Evolutionary conservation across 2,113 vertebrate genomes (phyloP).

Genomic region (Poecile atricapillus): DNA sequence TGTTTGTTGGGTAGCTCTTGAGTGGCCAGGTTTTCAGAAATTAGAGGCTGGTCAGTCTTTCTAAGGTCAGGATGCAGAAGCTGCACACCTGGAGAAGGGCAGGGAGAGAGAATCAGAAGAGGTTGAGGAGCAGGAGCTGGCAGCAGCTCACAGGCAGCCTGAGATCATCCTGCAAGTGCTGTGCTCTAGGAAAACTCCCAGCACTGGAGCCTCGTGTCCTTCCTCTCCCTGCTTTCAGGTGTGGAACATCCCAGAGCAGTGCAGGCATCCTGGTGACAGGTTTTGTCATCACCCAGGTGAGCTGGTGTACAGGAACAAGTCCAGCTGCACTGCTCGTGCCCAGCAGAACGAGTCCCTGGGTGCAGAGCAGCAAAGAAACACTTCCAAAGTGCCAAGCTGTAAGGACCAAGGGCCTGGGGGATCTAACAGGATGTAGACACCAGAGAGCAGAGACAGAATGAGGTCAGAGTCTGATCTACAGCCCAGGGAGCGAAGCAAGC

Average conservation of each 20-base stretch:
- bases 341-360: rapidly evolving
- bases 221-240: not conserved
- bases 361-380: not conserved
- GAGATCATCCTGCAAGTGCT: rapidly evolving
- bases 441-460: constrained; percentile 6
- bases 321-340: not conserved
- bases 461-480: not conserved
- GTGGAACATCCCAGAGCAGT: not conserved
- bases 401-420: not conserved
- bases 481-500: not conserved
- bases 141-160: not conserved
- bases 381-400: not conserved
- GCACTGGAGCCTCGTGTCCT: not conserved
- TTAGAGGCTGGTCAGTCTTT: not conserved
- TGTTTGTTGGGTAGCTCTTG: not conserved
- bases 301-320: not conserved
- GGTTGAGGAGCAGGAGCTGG: rapidly evolving
- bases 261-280: not conserved
- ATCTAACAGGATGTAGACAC: not conserved
- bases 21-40: not conserved
- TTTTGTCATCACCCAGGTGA: too few species aligned
- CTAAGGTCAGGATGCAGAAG: not conserved
- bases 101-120: not conserved
- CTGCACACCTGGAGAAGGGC: not conserved
- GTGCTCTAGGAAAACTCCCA: not conserved